phyloP scores from a whole-genome alignment of 2,113 vertebrate genomes.

The Nothobranchius furzeri region DNA sequence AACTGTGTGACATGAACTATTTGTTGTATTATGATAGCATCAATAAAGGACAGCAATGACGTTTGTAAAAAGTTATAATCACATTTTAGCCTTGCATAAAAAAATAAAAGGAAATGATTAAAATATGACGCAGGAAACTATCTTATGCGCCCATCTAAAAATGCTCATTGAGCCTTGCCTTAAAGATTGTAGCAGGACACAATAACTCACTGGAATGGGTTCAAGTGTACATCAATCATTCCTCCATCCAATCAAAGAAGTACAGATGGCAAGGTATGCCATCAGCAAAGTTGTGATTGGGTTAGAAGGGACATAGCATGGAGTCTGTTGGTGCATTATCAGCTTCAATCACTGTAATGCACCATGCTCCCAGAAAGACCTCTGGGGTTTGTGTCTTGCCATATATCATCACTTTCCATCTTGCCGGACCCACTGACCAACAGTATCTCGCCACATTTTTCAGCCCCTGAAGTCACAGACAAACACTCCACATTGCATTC shows the following conservation, averaged over 20 bases:
- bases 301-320: constrained; percentile 60
- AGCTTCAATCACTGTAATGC: constrained; percentile 72
- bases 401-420: constrained; percentile 58
- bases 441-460: constrained; percentile 20
- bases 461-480: constrained; percentile 13
- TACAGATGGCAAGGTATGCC: constrained; percentile 54
- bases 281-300: constrained; percentile 66
- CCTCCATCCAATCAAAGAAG: constrained; percentile 63
- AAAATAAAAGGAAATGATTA: constrained; percentile 30
- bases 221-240: constrained; percentile 67
- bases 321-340: constrained; percentile 69
- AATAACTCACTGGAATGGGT: constrained; percentile 66
- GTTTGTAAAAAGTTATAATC: constrained; percentile 11
- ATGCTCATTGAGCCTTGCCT: constrained; percentile 47
- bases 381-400: constrained; percentile 40
- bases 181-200: constrained; percentile 56
- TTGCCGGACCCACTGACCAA: constrained; percentile 34
- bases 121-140: constrained; percentile 17
- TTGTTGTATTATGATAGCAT: too few relatives aligned
- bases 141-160: constrained; percentile 40
- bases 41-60: too few relatives aligned
- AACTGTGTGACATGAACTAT: too few relatives aligned
- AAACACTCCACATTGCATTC: constrained; percentile 27
- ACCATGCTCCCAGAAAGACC: constrained; percentile 60
- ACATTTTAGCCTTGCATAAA: constrained; percentile 39